A percentile compares a stretch with the other conserved stretches of the same genome.
Evolutionary conservation across 1,140 invertebrate species (phyloP).

Genomic region (Cepaea nemoralis): DNA sequence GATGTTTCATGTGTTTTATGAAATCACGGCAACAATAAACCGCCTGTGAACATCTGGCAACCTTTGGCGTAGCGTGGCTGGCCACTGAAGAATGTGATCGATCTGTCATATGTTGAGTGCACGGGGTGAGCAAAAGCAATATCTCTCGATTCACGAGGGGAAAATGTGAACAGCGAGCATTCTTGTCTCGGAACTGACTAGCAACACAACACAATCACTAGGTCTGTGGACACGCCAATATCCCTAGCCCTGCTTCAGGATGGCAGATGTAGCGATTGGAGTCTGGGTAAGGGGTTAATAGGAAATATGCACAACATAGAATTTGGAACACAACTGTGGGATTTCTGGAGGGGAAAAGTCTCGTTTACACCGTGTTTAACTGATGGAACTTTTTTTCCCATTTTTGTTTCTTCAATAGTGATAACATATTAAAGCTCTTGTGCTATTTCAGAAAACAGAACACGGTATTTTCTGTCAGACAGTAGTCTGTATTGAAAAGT

Average conservation of each 20-base stretch:
- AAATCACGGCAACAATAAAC: neutral
- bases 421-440: no score
- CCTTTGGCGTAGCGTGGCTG: neutral
- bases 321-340: neutral
- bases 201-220: conserved; percentile 15
- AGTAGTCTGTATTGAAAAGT: no score
- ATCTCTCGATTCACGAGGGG: neutral
- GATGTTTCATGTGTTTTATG: neutral
- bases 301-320: neutral
- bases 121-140: neutral
- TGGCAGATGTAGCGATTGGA: neutral
- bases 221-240: neutral
- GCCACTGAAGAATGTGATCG: conserved; percentile 4
- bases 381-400: no score
- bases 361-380: no score
- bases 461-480: no score
- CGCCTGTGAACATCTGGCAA: neutral
- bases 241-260: neutral
- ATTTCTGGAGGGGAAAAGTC: neutral
- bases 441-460: no score
- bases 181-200: neutral
- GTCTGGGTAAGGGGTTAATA: neutral
- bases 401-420: no score
- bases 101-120: neutral
- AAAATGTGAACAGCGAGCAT: conserved; percentile 12